Evolutionary conservation across 2,113 vertebrate species (phyloP), one percentile per base, ranked within the genome.

Genomic region (Oxyruncus cristatus): DNA sequence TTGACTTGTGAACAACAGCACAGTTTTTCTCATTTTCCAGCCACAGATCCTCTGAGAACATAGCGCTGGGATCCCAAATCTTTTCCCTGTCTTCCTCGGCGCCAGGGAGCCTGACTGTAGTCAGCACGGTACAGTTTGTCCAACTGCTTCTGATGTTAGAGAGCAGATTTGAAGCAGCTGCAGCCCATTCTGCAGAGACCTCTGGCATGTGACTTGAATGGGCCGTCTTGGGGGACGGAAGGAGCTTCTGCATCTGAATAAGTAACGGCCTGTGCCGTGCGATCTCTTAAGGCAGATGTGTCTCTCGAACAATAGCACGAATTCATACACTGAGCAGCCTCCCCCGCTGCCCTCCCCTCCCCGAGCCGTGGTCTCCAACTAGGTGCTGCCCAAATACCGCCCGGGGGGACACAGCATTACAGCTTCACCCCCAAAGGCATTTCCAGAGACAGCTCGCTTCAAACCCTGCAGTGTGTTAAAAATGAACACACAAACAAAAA

Each of bases 241-340:
- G 97, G 97, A 96, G 98, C 97, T 97, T 98, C 97, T 98, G 98
- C 98, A 97, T 98, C 97, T 98, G 98, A 98, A 98, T 98, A 97
- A 98, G 97, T 97, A 96, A 96, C 80, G 96, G 98, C 97, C 98
- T 98, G 96, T 96, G 97, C 95, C 95, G 97, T 97, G 98, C 95
- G 96, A 97, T 97, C 97, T 98, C 98, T 98, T 95, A 97, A 97
- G 98, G 98, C 97, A 97, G 97, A 97, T 98, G 98, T 98, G 99
- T 98, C 99, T 97, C 98, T 98, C 53, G 39, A 97, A 99, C 99
- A 99, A 99, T 98, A 98, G 98, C 93, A 89, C 50, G 97, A 97
- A 98, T 99, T 99, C 98, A 99, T 95, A 86, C 88, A 90, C 52
- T 2, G 61, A 85, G 86, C 91, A 93, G 56, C 81, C 91, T 71